Conservation (phyloP, 1,140 invertebrate genomes). For the Oppia nitens region DNA sequence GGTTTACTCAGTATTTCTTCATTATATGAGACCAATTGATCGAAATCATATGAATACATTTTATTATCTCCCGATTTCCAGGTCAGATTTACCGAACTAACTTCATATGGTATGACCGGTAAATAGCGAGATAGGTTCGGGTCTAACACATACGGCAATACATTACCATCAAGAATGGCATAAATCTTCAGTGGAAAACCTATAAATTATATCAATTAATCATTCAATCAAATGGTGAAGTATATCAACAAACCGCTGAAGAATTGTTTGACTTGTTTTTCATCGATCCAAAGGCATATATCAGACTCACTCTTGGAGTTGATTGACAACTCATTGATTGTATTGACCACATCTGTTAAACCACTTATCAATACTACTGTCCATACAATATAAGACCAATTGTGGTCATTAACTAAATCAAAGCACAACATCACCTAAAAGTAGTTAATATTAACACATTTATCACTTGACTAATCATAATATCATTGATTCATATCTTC, state of each 20-base stretch:
- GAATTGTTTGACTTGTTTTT: constrained; percentile 18
- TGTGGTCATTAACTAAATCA: too few relatives aligned
- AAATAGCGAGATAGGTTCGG: constrained; percentile 72
- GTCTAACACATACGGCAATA: constrained; percentile 64
- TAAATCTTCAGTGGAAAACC: constrained; percentile 71
- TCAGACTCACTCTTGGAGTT: not conserved
- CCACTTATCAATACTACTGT: too few relatives aligned
- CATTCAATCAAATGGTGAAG: not conserved
- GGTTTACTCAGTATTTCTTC: constrained; percentile 63
- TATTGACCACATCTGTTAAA: too few relatives aligned
- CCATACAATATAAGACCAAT: too few relatives aligned
- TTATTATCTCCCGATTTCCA: constrained; percentile 53
- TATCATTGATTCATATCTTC: too few relatives aligned
- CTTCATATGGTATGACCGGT: constrained; percentile 73
- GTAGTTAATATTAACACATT: too few relatives aligned
- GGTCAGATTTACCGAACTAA: constrained; percentile 65
- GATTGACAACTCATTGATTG: not conserved
- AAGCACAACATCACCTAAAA: too few relatives aligned
- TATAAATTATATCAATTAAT: constrained; percentile 24
- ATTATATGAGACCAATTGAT: constrained; percentile 60
- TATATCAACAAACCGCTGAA: constrained; percentile 6
- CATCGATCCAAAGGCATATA: constrained; percentile 19
- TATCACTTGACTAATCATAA: too few relatives aligned
- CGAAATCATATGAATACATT: constrained; percentile 66
- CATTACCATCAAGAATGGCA: constrained; percentile 64